These are phyloP conservation scores for Marmota monax DNA, from an alignment of 2,113 vertebrate species.

Conservation along the genomic window DNA sequence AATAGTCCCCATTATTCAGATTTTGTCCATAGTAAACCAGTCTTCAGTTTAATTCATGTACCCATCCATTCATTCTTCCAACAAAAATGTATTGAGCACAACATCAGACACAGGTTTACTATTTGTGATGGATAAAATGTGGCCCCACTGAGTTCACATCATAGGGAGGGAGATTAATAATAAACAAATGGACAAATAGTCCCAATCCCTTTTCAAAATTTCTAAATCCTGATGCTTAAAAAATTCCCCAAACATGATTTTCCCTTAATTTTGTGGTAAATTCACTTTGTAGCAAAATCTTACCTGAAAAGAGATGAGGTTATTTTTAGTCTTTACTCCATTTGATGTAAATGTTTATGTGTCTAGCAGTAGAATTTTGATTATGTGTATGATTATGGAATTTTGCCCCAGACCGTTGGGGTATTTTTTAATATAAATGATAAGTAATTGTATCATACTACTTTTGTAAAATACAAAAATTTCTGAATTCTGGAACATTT, in stretches of 20 bases:
- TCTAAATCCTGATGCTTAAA: background rate
- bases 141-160: background rate
- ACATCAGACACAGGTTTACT: background rate
- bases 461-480: slow-evolving; percentile 52
- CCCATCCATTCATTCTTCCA: background rate
- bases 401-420: background rate
- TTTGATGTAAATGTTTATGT: background rate
- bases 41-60: background rate
- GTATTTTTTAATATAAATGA: background rate
- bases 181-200: background rate
- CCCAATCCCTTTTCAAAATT: background rate
- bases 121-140: background rate
- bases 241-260: background rate
- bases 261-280: background rate
- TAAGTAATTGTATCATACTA: background rate
- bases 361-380: background rate
- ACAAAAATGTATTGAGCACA: background rate
- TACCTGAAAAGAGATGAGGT: background rate
- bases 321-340: background rate
- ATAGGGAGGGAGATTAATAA: background rate
- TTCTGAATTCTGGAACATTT: slow-evolving; percentile 23
- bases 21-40: background rate
- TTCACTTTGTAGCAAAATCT: background rate
- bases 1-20: background rate
- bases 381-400: background rate